phyloP scores from a whole-genome alignment of 2,113 vertebrate species.

The Epinephelus fuscoguttatus region DNA sequence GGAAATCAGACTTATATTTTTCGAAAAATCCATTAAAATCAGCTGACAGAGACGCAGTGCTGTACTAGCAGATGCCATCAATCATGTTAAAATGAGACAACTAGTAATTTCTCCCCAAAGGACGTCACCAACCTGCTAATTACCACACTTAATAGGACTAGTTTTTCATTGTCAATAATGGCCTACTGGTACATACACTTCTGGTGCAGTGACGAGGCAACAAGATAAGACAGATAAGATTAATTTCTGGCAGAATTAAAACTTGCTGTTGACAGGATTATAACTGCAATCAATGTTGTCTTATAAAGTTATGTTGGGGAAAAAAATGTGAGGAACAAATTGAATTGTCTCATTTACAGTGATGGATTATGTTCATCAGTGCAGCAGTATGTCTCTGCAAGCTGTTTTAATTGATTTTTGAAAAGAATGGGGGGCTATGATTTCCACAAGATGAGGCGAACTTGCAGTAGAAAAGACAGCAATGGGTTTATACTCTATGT shows the following conservation, averaged over 20 bases:
- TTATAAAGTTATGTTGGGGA: conserved; percentile 18
- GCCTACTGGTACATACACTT: not conserved
- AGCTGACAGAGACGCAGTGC: conserved; percentile 30
- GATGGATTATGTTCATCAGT: conserved; percentile 55
- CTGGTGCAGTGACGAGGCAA: conserved; percentile 2
- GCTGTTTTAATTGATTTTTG: conserved; percentile 34
- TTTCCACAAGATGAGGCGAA: not conserved
- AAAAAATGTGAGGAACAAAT: conserved; percentile 31
- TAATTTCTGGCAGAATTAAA: conserved; percentile 30
- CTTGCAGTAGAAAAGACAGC: not conserved
- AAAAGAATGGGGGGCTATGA: not conserved
- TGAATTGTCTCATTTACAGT: conserved; percentile 41
- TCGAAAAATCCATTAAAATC: conserved; percentile 31
- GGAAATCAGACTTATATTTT: not conserved
- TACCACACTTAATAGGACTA: conserved; percentile 24
- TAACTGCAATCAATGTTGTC: conserved; percentile 40
- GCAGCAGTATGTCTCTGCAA: conserved; percentile 26
- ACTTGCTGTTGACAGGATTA: conserved; percentile 46
- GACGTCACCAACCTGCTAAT: conserved; percentile 39
- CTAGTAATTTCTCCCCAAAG: conserved; percentile 24
- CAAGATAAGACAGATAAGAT: conserved; percentile 14
- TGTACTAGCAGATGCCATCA: conserved; percentile 32
- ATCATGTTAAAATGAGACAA: conserved; percentile 43
- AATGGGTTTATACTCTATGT: not conserved
- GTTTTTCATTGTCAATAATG: conserved; percentile 26